A percentile compares a stretch with the other conserved stretches of the same genome.
phyloP scores from a whole-genome alignment of 1,140 invertebrate species.

The Physella acuta region DNA sequence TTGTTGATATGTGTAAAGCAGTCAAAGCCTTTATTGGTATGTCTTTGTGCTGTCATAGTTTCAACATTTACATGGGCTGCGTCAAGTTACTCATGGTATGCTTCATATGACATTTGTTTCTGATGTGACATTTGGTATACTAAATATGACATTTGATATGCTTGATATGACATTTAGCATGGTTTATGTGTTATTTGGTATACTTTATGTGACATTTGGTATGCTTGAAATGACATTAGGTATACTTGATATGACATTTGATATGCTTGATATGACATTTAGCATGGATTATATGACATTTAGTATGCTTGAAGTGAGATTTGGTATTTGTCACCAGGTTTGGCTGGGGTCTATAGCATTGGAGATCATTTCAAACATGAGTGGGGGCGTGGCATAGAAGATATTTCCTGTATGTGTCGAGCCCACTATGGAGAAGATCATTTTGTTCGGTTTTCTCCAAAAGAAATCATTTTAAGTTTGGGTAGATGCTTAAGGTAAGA shows the following conservation, averaged over 20 bases:
- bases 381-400: conserved; percentile 50
- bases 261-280: no score
- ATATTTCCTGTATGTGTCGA: conserved; percentile 51
- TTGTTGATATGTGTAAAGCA: conserved; percentile 43
- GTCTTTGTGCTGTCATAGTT: no score
- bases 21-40: conserved; percentile 51
- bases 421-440: conserved; percentile 55
- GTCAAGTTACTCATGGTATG: no score
- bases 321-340: conserved; percentile 43
- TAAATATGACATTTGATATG: no score
- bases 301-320: no score
- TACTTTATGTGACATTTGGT: no score
- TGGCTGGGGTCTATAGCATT: conserved; percentile 58
- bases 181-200: no score
- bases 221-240: no score
- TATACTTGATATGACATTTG: no score
- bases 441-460: conserved; percentile 56
- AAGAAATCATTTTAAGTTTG: conserved; percentile 38
- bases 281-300: no score
- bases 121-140: neutral
- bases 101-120: neutral
- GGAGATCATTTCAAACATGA: conserved; percentile 55
- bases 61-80: neutral
- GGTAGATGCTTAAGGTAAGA: conserved; percentile 37
- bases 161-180: no score